Evolutionary conservation across 2,797 vertebrate species (phyloP), one percentile per base, ranked within the genome.

Genomic region (Muscicapa comitata): DNA sequence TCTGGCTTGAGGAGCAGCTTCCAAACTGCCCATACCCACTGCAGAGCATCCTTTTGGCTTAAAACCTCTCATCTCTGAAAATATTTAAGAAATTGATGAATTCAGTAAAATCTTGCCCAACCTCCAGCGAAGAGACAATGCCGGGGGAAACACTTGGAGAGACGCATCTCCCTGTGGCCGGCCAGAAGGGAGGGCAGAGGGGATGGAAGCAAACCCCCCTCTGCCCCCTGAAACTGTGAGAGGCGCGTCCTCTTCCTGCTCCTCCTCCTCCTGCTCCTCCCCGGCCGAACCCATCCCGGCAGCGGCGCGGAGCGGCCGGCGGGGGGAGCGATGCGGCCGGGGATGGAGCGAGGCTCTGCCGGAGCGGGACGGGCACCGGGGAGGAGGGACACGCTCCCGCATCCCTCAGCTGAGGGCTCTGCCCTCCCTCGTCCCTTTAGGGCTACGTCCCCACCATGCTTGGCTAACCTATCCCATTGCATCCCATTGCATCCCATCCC

Each of bases 371-470:
- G 38, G 73, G 33, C 25, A 28, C 54, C 6, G 11, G 29, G 14
- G 25, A 53, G 51, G 15, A 73, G 9, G 8, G 10, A 77, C 29
- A 55, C 9, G 18, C 21, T 72, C 33, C 62, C 5, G 7, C 26
- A 45, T 7, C 26, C 16, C 24, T 26, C 47, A 21, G 24, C 13
- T 8, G 42, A 6, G 43, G 17, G 58, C 31, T 78, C 48, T 43
- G 50, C 17, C 48, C 14, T 24, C 62, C 25, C 26, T 47, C 24
- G 3, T 26, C 7, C 37, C 23, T 59, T 31, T 23, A 6, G 6
- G 11, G 57, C 3, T 37, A 3, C 0, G 0, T 31, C 25, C 10
- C 31, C 13, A 2, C 6, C 17, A 9, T 1, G 0, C 13, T 42
- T 4, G 53, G n/a, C 38, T 10, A 37, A 37, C 37, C 43, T 45